Evolutionary conservation across 2,888 invertebrate genomes (phyloP).

Genomic region (Cosmia trapezina): DNA sequence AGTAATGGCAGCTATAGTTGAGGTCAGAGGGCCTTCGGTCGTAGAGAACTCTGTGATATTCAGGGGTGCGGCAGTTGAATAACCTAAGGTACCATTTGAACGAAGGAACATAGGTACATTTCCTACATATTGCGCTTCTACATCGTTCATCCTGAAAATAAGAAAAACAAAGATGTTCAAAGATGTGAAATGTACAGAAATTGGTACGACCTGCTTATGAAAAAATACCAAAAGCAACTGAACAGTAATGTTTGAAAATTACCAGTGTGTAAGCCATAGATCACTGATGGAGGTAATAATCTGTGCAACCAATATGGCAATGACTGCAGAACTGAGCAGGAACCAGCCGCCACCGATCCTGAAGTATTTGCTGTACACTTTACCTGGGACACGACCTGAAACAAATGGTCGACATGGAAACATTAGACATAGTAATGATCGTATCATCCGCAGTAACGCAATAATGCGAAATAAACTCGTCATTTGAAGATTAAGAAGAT

Average conservation of each 20-base stretch:
- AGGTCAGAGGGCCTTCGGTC: constrained; percentile 19
- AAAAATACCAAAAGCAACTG: not conserved
- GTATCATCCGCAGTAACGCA: not conserved
- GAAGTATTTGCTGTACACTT: constrained; percentile 93
- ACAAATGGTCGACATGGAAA: not conserved
- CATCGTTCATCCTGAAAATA: constrained; percentile 84
- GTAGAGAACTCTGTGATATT: constrained; percentile 27
- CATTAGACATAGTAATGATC: not conserved
- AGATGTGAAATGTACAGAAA: not conserved
- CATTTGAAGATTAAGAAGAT: not conserved
- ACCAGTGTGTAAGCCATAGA: constrained; percentile 95
- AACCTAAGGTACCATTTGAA: not conserved
- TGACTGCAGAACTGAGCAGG: constrained; percentile 87
- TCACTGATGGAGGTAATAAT: constrained; percentile 93
- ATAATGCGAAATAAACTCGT: not conserved
- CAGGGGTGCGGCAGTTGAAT: not conserved
- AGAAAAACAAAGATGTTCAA: not conserved
- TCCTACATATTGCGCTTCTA: constrained; percentile 72
- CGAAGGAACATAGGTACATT: constrained; percentile 20
- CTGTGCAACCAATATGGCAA: constrained; percentile 92
- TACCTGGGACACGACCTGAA: constrained; percentile 88
- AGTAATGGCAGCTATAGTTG: constrained; percentile 21
- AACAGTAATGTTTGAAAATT: constrained; percentile 53
- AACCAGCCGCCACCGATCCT: constrained; percentile 91
- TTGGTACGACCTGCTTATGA: not conserved